Percentiles rank a stretch among this genome's conserved stretches.
Conservation (phyloP, 2,797 vertebrate genomes). For the Heliangelus exortis region DNA sequence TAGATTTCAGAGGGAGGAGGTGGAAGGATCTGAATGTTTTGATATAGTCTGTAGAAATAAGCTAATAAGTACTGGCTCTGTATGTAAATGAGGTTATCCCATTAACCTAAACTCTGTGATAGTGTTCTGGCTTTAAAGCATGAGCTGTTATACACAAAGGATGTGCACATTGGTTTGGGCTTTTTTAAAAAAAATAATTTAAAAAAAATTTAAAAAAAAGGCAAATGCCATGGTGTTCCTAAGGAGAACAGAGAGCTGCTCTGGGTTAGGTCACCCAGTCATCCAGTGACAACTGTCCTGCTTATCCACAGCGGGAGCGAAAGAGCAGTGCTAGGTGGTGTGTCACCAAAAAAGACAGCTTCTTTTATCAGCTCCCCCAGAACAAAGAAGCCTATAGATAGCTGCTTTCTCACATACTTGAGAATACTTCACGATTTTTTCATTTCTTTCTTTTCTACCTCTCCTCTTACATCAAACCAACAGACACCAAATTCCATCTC, state of each 20-base stretch:
- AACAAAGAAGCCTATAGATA: constrained; percentile 47
- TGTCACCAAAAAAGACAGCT: background rate
- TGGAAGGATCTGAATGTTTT: constrained; percentile 17
- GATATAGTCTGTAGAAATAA: background rate
- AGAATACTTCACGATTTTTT: constrained; percentile 39
- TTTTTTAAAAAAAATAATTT: too few relatives aligned
- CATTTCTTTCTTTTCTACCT: constrained; percentile 51
- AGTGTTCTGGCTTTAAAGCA: background rate
- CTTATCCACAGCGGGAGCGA: background rate
- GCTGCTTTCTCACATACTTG: constrained; percentile 67
- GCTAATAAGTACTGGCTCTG: background rate
- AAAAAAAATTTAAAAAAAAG: rapidly evolving
- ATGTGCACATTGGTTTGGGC: background rate
- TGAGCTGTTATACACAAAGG: background rate
- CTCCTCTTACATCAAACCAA: background rate
- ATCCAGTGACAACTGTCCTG: background rate
- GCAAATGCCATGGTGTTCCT: background rate
- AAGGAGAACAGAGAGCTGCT: background rate
- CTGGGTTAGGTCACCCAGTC: background rate
- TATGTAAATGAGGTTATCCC: background rate
- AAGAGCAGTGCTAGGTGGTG: background rate
- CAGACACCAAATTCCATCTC: background rate
- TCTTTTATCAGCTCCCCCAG: constrained; percentile 47
- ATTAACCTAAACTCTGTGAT: background rate
- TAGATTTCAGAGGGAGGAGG: constrained; percentile 25